These are phyloP conservation scores for zebrafish (Danio rerio) DNA, from an alignment of 2,113 vertebrate genomes.

Conservation along the genomic window GRCz12tu NC_133188.1:13076001-13076500, in stretches of 20 bases:
- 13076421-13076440: no score
- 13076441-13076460: no score
- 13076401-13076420: no score
- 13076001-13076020: conserved; percentile 70
- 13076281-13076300: background rate
- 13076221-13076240: no score
- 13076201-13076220: no score
- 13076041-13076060: conserved; percentile 87
- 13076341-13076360: no score
- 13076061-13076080: conserved; percentile 86
- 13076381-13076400: no score
- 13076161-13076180: background rate
- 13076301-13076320: background rate
- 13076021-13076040: conserved; percentile 84
- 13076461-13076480: background rate
- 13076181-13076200: background rate
- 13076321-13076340: background rate
- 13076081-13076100: conserved; percentile 93
- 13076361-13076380: no score
- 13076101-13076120: conserved; percentile 98
- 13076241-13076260: no score
- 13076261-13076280: no score
- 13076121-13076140: conserved; percentile 74
- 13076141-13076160: background rate
- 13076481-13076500: background rate